A percentile compares a stretch with the other conserved stretches of the same genome.
Evolutionary conservation across 2,888 invertebrate species (phyloP).

Genomic region (Tenthredo notha): DNA sequence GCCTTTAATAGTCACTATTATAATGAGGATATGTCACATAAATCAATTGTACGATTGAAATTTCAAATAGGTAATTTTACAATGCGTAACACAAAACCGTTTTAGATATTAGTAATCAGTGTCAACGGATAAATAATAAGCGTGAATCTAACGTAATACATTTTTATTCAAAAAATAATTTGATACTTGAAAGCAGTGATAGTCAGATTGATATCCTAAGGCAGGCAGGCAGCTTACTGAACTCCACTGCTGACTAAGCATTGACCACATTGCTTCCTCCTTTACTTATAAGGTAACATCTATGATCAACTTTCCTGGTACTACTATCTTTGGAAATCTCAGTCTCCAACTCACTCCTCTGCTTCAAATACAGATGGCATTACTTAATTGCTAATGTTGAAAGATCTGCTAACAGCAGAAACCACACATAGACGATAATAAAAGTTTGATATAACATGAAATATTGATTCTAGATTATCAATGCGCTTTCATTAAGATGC

Average conservation of each 20-base stretch:
- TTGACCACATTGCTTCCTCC: conserved; percentile 41
- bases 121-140: not conserved
- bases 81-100: not conserved
- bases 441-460: not conserved
- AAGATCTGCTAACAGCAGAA: not conserved
- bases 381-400: conserved; percentile 4
- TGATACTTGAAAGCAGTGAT: conserved; percentile 21
- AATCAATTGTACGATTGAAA: conserved; percentile 18
- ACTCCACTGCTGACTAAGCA: conserved; percentile 46
- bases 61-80: not conserved
- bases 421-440: not conserved
- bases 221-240: conserved; percentile 11
- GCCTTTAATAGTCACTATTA: conserved; percentile 17
- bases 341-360: not conserved
- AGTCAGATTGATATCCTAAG: conserved; percentile 20
- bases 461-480: not conserved
- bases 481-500: not conserved
- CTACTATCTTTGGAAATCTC: conserved; percentile 25
- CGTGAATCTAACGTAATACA: conserved; percentile 20
- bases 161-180: conserved; percentile 10
- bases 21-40: not conserved
- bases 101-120: conserved; percentile 39
- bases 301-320: conserved; percentile 33
- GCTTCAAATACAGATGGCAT: conserved; percentile 29
- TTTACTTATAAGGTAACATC: conserved; percentile 45